Base-by-base conservation (phyloP, 2,888 invertebrate genomes). In the Campaea margaritaria region DNA sequence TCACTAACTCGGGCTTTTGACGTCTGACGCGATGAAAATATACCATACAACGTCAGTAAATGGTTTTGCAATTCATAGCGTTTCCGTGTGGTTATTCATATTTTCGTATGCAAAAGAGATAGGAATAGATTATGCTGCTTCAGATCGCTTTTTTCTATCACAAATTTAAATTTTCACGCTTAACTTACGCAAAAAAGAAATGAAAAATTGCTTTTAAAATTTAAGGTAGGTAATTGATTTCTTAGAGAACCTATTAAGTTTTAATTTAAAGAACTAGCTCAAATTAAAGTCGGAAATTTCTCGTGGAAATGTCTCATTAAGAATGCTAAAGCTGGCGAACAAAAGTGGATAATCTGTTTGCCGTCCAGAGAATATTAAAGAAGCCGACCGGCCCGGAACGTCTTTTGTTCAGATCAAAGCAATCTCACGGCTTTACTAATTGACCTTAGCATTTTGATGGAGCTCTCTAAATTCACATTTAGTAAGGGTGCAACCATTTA, bases 341-440 rank as follows among this genome's bases (percentile, higher is more conserved):
- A 86, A 85, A 86, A 89, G 87, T 87, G 85, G 85, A 85, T 90
- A 89, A 89, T 89, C 88, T 86, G 83, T 83, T 83, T 81, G 79
- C 79, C 83, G 82, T 86, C 85, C 75, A 78, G 82, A 78, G 84
- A 86, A 85, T 82, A 85, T 89, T 86, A 86, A 85, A 85, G 86
- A 83, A 85, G 82, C 78, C 81, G 79, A 75, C 79, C 76, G 75
- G 69, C 70, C 76, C 81, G 78, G 80, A 81, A 84, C 79, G 78
- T 79, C 81, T 83, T 85, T 84, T 82, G 80, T 80, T 73, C 73
- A 85, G 87, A 89, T 90, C 86, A 89, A 90, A 89, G 85, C 79
- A 80, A 80, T 82, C 79, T 79, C 71, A 75, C 76, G 69, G 79
- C 75, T 77, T 77, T 75, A 69, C 84, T 88, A 88, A 89, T 89